Percentiles rank a stretch among this genome's conserved stretches.
Conservation (phyloP, 2,888 invertebrate genomes). For the Philaethria dido region DNA sequence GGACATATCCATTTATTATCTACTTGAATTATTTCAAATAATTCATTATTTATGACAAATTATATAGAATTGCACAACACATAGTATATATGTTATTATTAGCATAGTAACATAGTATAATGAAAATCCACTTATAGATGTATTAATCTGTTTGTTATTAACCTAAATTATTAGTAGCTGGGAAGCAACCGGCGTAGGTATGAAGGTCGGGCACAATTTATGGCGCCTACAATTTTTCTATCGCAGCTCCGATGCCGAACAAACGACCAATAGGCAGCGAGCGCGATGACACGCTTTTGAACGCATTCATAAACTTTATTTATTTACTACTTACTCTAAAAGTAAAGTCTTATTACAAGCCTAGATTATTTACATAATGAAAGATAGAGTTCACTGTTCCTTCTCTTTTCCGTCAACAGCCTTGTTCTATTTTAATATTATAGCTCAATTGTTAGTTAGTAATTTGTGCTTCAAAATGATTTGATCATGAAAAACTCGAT, state of each 20-base stretch:
- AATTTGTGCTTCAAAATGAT: background rate
- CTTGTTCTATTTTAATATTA: slow-evolving; percentile 1
- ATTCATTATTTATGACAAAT: background rate
- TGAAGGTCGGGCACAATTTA: slow-evolving; percentile 49
- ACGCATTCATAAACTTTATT: slow-evolving; percentile 35
- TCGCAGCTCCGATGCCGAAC: slow-evolving; percentile 29
- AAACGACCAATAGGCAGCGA: slow-evolving; percentile 27
- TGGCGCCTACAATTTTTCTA: slow-evolving; percentile 47
- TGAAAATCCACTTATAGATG: slow-evolving; percentile 9
- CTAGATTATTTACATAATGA: slow-evolving; percentile 3
- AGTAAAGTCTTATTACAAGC: background rate
- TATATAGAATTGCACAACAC: background rate
- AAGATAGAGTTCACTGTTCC: background rate
- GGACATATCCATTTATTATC: too few relatives aligned
- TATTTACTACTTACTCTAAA: slow-evolving; percentile 22
- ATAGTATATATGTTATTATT: background rate
- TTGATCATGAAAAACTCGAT: background rate
- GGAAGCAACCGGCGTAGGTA: slow-evolving; percentile 37
- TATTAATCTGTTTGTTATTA: slow-evolving; percentile 33
- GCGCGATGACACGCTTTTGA: slow-evolving; percentile 25
- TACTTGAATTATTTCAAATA: too few relatives aligned
- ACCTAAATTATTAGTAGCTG: slow-evolving; percentile 30
- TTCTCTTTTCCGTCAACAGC: background rate
- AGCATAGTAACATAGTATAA: slow-evolving; percentile 2
- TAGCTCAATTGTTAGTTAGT: background rate